These are phyloP conservation scores for Shargacucullia verbasci DNA, from an alignment of 2,888 invertebrate species.

Conservation along the genomic window DNA sequence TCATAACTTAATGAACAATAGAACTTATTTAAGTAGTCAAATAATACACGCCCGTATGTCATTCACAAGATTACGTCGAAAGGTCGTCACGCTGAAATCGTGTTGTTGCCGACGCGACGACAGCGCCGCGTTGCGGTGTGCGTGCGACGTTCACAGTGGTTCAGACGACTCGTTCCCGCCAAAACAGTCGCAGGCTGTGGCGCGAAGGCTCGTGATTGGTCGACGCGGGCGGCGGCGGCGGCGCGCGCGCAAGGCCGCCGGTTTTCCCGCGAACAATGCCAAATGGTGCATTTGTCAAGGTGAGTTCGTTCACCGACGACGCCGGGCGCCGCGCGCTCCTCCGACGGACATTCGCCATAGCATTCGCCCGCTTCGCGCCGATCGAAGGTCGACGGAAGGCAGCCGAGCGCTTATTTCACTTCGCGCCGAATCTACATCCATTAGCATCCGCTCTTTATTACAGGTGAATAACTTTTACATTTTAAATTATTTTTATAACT, in stretches of 20 bases:
- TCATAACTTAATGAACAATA: slow-evolving; percentile 44
- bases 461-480: slow-evolving; percentile 80
- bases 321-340: slow-evolving; percentile 75
- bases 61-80: slow-evolving; percentile 73
- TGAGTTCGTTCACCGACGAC: slow-evolving; percentile 89
- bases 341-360: slow-evolving; percentile 75
- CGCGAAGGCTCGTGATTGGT: slow-evolving; percentile 86
- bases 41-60: slow-evolving; percentile 67
- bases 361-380: slow-evolving; percentile 76
- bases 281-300: slow-evolving; percentile 90
- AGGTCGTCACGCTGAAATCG: slow-evolving; percentile 75
- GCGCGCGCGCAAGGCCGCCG: slow-evolving; percentile 87
- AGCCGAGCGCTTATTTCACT: slow-evolving; percentile 72
- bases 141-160: slow-evolving; percentile 61
- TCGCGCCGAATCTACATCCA: slow-evolving; percentile 77
- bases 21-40: slow-evolving; percentile 38
- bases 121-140: slow-evolving; percentile 68
- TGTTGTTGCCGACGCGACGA: slow-evolving; percentile 66
- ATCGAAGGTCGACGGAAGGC: slow-evolving; percentile 85
- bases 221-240: slow-evolving; percentile 71
- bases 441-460: slow-evolving; percentile 76
- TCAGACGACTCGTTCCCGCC: slow-evolving; percentile 76
- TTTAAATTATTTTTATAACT: slow-evolving; percentile 50
- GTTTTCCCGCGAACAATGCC: slow-evolving; percentile 90
- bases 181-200: slow-evolving; percentile 87